Base-by-base conservation (phyloP, 2,113 vertebrate genomes). In the Epinephelus cyanopodus region DNA sequence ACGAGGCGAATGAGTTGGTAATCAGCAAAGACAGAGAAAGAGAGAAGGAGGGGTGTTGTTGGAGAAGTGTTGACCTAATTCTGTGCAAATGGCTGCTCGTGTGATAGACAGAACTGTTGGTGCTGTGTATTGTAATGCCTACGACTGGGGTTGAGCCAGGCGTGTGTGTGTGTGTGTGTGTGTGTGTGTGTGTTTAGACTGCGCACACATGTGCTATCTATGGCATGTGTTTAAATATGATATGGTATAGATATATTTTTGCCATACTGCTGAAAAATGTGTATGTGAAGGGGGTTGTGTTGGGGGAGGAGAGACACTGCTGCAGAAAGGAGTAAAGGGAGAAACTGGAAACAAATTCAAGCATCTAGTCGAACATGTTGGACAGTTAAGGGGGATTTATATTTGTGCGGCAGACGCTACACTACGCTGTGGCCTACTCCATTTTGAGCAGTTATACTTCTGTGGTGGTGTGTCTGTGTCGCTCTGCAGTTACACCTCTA, bases 61-160 rank as follows among this genome's bases (percentile, higher is more conserved):
- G 79, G 65, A 93, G 89, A 89, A 91, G 87, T 87, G 92, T 90
- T 95, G 95, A 95, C 95, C 95, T 95, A 94, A 93, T 95, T 95
- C 85, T 93, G 86, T 78, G 78, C 79, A 92, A 95, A 95, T 93
- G 94, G 92, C 90, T 90, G 89, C 79, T 93, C 74, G 25, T 92
- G 91, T 89, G 71, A 81, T 84, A 92, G 92, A 89, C 90, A 87
- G 74, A 89, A 85, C 74, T 81, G 90, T 82, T 87, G 74, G 69
- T 67, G 68, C 84, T 80, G 17, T 67, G 69, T 58, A 78, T 74
- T 86, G 75, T 74, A 78, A 85, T 71, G 71, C 77, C n/a, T 57
- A 27, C 81, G 71, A 73, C 74, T 76, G 83, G 73, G 62, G 5
- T 67, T 60, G 57, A 79, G 69, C 73, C 61, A 82, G 56, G 73